Evolutionary conservation across 92 coral and sea anemone species (phyloP).

Genomic region (Galaxea fascicularis): DNA sequence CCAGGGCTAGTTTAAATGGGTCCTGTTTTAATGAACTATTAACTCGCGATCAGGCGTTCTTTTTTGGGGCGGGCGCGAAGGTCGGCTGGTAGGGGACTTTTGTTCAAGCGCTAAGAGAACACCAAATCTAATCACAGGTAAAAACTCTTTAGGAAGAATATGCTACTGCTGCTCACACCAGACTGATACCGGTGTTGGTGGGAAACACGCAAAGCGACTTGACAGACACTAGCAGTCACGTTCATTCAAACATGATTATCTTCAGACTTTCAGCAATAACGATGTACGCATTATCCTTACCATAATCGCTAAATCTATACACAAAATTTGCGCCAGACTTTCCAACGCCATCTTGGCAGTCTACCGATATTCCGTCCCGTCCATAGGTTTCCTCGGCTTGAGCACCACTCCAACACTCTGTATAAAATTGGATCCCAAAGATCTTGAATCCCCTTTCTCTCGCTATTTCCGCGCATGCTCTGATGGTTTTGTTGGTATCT

Average conservation of each 20-base stretch:
- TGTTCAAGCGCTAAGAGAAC: too few relatives aligned
- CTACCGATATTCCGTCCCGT: conserved; percentile 69
- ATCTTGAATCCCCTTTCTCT: conserved; percentile 51
- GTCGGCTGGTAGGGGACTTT: too few relatives aligned
- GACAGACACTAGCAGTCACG: background rate
- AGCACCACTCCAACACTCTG: conserved; percentile 86
- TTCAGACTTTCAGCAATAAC: background rate
- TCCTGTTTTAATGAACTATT: too few relatives aligned
- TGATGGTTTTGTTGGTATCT: conserved; percentile 70
- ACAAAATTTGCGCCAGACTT: conserved; percentile 78
- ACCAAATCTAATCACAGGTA: too few relatives aligned
- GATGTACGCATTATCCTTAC: conserved; percentile 38
- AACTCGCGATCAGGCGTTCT: too few relatives aligned
- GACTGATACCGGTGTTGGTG: too few relatives aligned
- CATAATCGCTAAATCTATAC: conserved; percentile 67
- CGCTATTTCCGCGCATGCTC: conserved; percentile 80
- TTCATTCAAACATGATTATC: background rate
- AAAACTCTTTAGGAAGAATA: too few relatives aligned
- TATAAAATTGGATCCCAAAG: conserved; percentile 77
- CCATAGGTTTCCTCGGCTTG: conserved; percentile 71
- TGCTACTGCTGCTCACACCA: too few relatives aligned
- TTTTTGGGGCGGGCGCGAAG: too few relatives aligned
- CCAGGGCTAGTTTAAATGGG: too few relatives aligned
- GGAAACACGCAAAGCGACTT: background rate
- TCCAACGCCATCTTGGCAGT: conserved; percentile 78